Conservation (phyloP, 1,140 invertebrate species). For the Anoplolepis gracilipes region DNA sequence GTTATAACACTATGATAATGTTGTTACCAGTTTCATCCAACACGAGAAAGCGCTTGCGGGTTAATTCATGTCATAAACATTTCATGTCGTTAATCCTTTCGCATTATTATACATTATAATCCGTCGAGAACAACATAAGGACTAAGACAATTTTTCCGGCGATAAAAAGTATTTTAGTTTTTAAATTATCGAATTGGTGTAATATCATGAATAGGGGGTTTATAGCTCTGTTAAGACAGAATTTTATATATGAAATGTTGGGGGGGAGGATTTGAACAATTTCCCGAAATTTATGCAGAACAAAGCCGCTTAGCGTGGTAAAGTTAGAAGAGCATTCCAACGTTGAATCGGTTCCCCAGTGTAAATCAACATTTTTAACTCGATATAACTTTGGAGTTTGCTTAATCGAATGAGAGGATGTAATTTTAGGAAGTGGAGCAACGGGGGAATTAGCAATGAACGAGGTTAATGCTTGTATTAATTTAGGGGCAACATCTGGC, state of each 20-base stretch:
- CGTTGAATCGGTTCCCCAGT: constrained; percentile 46
- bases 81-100: constrained; percentile 1
- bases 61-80: no score
- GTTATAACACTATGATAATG: constrained; percentile 62
- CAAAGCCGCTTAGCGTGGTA: constrained; percentile 48
- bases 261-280: constrained; percentile 19
- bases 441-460: constrained; percentile 53
- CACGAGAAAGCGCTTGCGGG: not conserved
- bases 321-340: constrained; percentile 49
- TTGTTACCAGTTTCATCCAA: constrained; percentile 64
- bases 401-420: constrained; percentile 62
- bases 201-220: not conserved
- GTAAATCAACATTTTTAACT: constrained; percentile 63
- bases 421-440: constrained; percentile 46
- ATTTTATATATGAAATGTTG: constrained; percentile 1
- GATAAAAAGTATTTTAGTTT: not conserved
- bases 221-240: not conserved
- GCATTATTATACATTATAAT: not conserved
- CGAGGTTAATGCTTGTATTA: constrained; percentile 59
- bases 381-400: constrained; percentile 56
- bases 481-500: constrained; percentile 53
- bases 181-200: not conserved
- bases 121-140: not conserved
- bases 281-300: constrained; percentile 37
- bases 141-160: not conserved